Base-by-base conservation (phyloP, 2,888 invertebrate species). In the Helobdella robusta region DNA sequence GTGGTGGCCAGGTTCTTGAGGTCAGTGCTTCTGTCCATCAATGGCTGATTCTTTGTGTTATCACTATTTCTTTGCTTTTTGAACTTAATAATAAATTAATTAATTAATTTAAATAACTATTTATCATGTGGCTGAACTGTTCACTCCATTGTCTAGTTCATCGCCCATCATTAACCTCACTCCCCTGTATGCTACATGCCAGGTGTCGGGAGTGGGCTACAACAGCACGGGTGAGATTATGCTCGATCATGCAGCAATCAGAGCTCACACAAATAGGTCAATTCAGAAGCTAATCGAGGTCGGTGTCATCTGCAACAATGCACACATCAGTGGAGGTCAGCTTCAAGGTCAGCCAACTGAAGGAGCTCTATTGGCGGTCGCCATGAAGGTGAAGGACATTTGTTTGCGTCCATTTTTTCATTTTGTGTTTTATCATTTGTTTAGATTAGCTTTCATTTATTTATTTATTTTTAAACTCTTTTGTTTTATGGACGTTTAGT, bases 291-390 rank as follows among this genome's bases (percentile, higher is more conserved):
- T 94, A 76, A 81, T 94, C 5, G 93, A 94, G 85, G 89, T 82
- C 63, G 95, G 92, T 1, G 86, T 88, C 36, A 85, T 97, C 0
- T 98, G 97, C 80, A 98, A 95, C 79, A 97, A 98, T 82, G 94
- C 97, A 1, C 83, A 87, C 58, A 89, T 97, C 34, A 87, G 87
- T 71, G 87, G 88, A 73, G 90, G 89, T 56, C 84, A 84, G 2
- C 78, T 97, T 59, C 84, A 90, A 73, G 98, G 98, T 0, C 77
- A 94, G 77, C 98, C 98, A 58, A 98, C 98, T 23, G 98, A 98
- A 83, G 97, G 97, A 70, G 97, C 98, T 0, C 80, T 98, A 4
- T 83, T 98, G 28, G 89, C 92, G 0, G 88, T 87, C 54, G 93
- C 92, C 5, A 87, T 89, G 85, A 98, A 84, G 83, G 87, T 91